Percentiles rank a stretch among this genome's conserved stretches.
These are phyloP conservation scores for Alosa alosa DNA, from an alignment of 2,113 vertebrate genomes.

Conservation along the genomic window DNA sequence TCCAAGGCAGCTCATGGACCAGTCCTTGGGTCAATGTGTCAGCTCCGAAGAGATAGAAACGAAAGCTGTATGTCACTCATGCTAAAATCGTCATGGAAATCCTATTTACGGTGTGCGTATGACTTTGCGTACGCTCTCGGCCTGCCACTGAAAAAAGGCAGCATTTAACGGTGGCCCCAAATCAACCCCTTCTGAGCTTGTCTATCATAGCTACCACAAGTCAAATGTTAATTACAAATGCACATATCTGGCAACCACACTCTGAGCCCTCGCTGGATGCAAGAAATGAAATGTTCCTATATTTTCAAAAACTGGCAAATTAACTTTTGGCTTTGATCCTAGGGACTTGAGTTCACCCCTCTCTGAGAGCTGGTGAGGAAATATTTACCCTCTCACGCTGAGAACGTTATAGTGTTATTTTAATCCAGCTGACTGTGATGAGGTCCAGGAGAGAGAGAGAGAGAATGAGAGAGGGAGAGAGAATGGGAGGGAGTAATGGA, in stretches of 20 bases:
- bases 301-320: conserved; percentile 28
- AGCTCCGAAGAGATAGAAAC: not conserved
- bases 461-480: not conserved
- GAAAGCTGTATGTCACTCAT: not conserved
- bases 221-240: conserved; percentile 13
- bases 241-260: conserved; percentile 25
- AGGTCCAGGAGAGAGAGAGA: conserved; percentile 19
- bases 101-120: conserved; percentile 10
- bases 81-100: conserved; percentile 8
- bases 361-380: conserved; percentile 26
- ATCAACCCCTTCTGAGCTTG: conserved; percentile 12
- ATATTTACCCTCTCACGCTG: conserved; percentile 22
- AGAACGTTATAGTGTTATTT: conserved; percentile 18
- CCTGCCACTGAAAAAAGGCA: not conserved
- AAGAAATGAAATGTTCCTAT: conserved; percentile 32
- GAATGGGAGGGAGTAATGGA: not conserved
- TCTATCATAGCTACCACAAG: not conserved
- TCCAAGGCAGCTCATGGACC: not conserved
- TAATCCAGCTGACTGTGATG: conserved; percentile 26
- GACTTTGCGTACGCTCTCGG: not conserved
- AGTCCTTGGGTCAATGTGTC: not conserved
- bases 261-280: conserved; percentile 2
- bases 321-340: conserved; percentile 37
- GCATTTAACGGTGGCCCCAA: not conserved
- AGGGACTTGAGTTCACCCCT: conserved; percentile 12